A percentile compares a stretch with the other conserved stretches of the same genome.
Evolutionary conservation across 2,113 vertebrate species (phyloP).

Genomic region (Megaceryle torquata): DNA sequence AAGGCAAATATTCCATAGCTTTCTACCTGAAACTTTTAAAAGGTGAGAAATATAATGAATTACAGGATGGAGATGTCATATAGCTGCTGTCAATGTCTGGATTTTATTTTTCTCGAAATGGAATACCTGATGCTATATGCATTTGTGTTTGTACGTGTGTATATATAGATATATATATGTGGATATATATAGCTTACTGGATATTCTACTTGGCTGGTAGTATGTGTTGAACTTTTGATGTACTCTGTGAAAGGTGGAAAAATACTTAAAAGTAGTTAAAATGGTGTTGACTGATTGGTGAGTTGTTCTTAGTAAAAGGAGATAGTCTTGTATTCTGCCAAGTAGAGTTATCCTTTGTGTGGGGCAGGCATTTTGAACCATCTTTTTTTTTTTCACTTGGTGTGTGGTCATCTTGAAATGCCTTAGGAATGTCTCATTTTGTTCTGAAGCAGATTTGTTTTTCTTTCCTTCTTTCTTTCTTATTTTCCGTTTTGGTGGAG

Average conservation of each 20-base stretch:
- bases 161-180: not conserved
- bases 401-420: conserved; percentile 60
- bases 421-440: conserved; percentile 49
- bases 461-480: conserved; percentile 38
- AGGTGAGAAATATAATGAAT: not conserved
- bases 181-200: not conserved
- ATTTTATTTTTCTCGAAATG: not conserved
- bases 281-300: conserved; percentile 43
- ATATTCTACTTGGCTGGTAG: conserved; percentile 20
- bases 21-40: not conserved
- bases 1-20: not conserved
- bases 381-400: conserved; percentile 23
- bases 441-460: conserved; percentile 47
- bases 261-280: conserved; percentile 29
- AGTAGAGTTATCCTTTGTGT: conserved; percentile 42
- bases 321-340: conserved; percentile 33
- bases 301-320: conserved; percentile 45
- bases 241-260: conserved; percentile 31
- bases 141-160: not conserved
- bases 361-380: conserved; percentile 8
- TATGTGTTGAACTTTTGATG: conserved; percentile 26
- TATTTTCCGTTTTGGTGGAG: not conserved
- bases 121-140: not conserved
- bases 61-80: not conserved
- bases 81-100: not conserved